Evolutionary conservation across 2,113 vertebrate species (phyloP), one percentile per base, ranked within the genome.

Genomic region (Dermatemys mawii): DNA sequence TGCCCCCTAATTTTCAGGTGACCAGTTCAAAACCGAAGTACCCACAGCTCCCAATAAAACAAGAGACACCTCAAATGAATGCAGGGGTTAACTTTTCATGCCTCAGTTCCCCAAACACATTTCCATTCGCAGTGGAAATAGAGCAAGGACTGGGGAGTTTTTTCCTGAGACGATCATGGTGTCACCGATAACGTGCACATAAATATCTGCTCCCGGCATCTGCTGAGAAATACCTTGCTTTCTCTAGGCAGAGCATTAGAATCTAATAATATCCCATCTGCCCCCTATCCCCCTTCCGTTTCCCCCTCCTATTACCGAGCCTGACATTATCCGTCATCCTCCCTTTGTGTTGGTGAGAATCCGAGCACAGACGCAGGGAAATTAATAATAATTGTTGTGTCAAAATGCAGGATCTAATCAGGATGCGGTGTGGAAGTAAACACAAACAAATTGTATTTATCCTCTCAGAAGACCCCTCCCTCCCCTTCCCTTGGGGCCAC

Each of bases 381-480:
- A 98, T 98, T 98, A 98, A 98, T 98, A 98, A 97, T 98, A 98
- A 98, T 97, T 98, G 97, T 95, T 95, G 97, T 97, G 97, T 98
- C 95, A 97, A 95, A 96, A 96, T 22, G 35, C 55, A 78, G 97
- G 97, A 97, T 94, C 97, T 97, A 98, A 98, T 98, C 97, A 98
- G 98, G 96, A 97, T 97, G 96, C 94, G 87, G 96, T 80, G 76
- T 96, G 97, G 97, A 98, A 98, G 96, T 94, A 98, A 98, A 98
- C 94, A 98, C 98, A 98, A 98, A 98, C 98, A 98, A 98, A 98
- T 97, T 91, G 78, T 97, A 98, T 98, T 98, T 98, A 97, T 98
- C 98, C 97, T 96, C 94, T 96, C 7, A 50, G 96, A 98, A 97
- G 97, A 97, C 95, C 93, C 76, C 95, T 92, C 96, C 92, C 94